Evolutionary conservation across 1,140 invertebrate genomes (phyloP).

Genomic region (Sitophilus oryzae): DNA sequence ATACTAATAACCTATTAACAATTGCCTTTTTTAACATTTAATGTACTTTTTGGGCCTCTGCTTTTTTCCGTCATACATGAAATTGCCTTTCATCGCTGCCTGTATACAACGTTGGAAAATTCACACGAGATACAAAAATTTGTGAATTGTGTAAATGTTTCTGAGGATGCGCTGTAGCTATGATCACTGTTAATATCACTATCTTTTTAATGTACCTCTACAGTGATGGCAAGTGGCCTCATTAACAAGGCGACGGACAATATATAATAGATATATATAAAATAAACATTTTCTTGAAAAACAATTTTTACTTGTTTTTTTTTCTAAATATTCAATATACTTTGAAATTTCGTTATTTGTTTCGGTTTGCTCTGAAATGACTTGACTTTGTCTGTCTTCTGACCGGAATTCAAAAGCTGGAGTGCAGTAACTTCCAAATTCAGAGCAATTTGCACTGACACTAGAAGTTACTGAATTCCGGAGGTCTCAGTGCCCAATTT

Average conservation of each 20-base stretch:
- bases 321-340: neutral
- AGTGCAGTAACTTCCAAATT: conserved; percentile 5
- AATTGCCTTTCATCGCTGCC: neutral
- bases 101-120: neutral
- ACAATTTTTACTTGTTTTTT: neutral
- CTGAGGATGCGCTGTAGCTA: neutral
- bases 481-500: conserved; percentile 13
- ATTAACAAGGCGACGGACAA: conserved; percentile 1
- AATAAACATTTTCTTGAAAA: conserved; percentile 13
- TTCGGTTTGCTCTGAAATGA: neutral
- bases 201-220: conserved; percentile 9
- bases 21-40: neutral
- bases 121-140: neutral
- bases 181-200: neutral
- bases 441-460: conserved; percentile 10
- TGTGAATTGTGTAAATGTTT: neutral
- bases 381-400: conserved; percentile 1
- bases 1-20: neutral
- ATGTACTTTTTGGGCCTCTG: neutral
- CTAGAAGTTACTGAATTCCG: conserved; percentile 6
- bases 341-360: conserved; percentile 1
- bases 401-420: conserved; percentile 16
- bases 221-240: neutral
- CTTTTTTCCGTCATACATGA: neutral
- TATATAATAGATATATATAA: conserved; percentile 8